Evolutionary conservation across 37 sponge, comb jelly and placozoan genomes (phyloP).

Genomic region (Chondrosia reniformis): DNA sequence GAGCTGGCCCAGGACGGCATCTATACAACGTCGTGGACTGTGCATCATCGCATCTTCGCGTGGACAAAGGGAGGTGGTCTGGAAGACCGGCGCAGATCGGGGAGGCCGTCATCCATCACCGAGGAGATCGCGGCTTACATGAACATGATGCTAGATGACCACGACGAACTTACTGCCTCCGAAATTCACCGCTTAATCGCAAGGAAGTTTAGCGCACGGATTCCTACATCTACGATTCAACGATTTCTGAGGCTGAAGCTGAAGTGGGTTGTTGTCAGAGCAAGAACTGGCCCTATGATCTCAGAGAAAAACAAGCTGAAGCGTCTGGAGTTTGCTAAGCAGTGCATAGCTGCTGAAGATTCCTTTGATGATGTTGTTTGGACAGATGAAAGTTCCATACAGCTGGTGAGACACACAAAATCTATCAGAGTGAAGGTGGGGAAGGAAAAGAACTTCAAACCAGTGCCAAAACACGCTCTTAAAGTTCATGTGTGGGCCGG

Average conservation of each 20-base stretch:
- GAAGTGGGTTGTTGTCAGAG: constrained; percentile 4
- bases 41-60: neutral
- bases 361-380: neutral
- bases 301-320: neutral
- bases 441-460: neutral
- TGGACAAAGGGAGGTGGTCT: neutral
- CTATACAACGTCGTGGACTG: neutral
- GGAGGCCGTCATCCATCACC: constrained; percentile 1
- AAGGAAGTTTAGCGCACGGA: neutral
- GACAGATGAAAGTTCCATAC: constrained; percentile 7
- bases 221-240: neutral
- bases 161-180: neutral
- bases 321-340: neutral
- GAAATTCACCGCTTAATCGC: neutral
- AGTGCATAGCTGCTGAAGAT: neutral
- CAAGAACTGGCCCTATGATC: constrained; percentile 6
- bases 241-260: constrained; percentile 1
- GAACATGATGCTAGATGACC: neutral
- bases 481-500: no score
- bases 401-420: neutral
- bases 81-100: neutral
- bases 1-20: neutral
- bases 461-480: no score
- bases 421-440: neutral
- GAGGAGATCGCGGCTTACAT: neutral